Percentiles rank a stretch among this genome's conserved stretches.
Evolutionary conservation across 2,113 vertebrate species (phyloP).

Genomic region (Ptilonorhynchus violaceus): DNA sequence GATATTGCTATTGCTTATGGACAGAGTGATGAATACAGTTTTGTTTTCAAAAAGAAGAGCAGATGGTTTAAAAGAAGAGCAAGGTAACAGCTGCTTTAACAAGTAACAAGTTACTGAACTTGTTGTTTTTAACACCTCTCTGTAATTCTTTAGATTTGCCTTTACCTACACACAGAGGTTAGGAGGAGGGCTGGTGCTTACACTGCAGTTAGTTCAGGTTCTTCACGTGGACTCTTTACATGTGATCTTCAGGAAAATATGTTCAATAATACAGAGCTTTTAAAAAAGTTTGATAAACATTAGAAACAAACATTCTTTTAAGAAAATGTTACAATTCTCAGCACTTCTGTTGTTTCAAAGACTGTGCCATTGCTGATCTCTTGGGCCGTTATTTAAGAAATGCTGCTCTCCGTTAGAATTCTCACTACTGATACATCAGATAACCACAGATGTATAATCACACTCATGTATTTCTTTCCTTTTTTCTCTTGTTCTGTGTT

Average conservation of each 20-base stretch:
- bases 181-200: background rate
- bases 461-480: background rate
- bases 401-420: background rate
- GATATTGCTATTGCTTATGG: slow-evolving; percentile 91
- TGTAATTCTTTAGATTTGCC: background rate
- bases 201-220: background rate
- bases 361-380: background rate
- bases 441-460: background rate
- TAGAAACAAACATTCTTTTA: background rate
- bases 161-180: background rate
- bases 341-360: background rate
- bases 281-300: background rate
- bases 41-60: slow-evolving; percentile 90
- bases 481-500: slow-evolving; percentile 20
- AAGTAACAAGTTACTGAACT: background rate
- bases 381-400: background rate
- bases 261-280: background rate
- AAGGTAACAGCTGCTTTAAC: slow-evolving; percentile 79
- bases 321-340: background rate
- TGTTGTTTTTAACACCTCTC: background rate
- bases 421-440: background rate
- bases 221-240: background rate
- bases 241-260: background rate
- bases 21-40: slow-evolving; percentile 97
- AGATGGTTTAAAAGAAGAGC: slow-evolving; percentile 96